These are phyloP conservation scores for Macropis europaea DNA, from an alignment of 2,888 invertebrate genomes.

Conservation along the genomic window DNA sequence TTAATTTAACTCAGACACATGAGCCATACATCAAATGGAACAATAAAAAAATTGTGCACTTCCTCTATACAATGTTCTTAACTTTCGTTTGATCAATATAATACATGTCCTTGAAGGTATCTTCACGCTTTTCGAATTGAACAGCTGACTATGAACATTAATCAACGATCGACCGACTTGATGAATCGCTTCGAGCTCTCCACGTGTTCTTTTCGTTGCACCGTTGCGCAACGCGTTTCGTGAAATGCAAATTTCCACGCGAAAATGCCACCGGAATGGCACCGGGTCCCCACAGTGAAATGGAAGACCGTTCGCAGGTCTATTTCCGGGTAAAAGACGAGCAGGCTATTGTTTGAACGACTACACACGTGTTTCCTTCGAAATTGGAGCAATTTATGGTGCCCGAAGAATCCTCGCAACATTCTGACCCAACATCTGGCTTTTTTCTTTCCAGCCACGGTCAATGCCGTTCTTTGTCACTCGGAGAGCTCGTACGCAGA, in stretches of 20 bases:
- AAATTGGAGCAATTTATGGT: constrained; percentile 78
- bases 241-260: too few relatives aligned
- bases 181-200: neutral
- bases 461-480: constrained; percentile 63
- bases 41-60: too few relatives aligned
- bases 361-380: constrained; percentile 70
- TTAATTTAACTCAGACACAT: too few relatives aligned
- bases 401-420: constrained; percentile 67
- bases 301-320: neutral
- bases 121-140: too few relatives aligned
- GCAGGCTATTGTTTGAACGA: constrained; percentile 65
- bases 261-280: too few relatives aligned
- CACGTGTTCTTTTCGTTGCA: constrained; percentile 11
- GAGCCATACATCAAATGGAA: too few relatives aligned
- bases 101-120: too few relatives aligned
- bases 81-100: too few relatives aligned
- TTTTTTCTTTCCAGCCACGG: constrained; percentile 40
- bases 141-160: too few relatives aligned
- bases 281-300: neutral
- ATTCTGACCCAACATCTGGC: constrained; percentile 63
- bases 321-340: constrained; percentile 46
- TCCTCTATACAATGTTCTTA: too few relatives aligned
- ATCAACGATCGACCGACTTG: too few relatives aligned
- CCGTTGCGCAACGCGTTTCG: constrained; percentile 9
- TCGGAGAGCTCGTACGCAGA: constrained; percentile 61